Conservation (phyloP, 2,888 invertebrate genomes). For the Boloria euphrosyne region DNA sequence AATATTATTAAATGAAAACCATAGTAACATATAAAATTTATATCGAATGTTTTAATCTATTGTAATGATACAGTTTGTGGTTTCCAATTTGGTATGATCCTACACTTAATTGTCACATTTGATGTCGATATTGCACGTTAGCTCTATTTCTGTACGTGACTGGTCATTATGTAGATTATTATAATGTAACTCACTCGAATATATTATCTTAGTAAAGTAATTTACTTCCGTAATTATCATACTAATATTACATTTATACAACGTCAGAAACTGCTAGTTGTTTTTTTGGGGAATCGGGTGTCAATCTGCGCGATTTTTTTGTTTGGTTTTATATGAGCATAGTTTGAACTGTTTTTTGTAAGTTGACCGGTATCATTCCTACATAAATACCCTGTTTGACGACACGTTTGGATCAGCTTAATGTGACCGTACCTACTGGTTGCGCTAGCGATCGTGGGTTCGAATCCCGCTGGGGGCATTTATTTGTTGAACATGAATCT, state of each 20-base stretch:
- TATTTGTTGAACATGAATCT: too few species aligned
- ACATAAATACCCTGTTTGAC: too few species aligned
- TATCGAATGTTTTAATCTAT: slow-evolving; percentile 10
- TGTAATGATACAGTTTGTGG: slow-evolving; percentile 8
- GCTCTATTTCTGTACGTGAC: slow-evolving; percentile 3
- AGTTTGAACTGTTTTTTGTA: too few species aligned
- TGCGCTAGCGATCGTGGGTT: too few species aligned
- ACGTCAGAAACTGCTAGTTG: neutral
- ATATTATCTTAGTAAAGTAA: slow-evolving; percentile 4
- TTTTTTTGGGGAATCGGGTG: too few species aligned
- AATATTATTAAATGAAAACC: neutral
- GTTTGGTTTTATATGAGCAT: too few species aligned
- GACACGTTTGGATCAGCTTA: too few species aligned
- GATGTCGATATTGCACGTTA: slow-evolving; percentile 8
- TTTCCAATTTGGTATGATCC: neutral
- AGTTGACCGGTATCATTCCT: too few species aligned
- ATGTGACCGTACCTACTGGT: too few species aligned
- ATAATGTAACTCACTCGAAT: neutral
- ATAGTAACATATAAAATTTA: neutral
- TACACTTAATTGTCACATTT: slow-evolving; percentile 17
- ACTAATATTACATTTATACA: neutral
- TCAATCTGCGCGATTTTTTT: too few species aligned
- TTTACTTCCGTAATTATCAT: slow-evolving; percentile 2
- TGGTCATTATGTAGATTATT: neutral
- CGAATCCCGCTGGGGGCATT: too few species aligned